Evolutionary conservation across 2,113 vertebrate species (phyloP).

Genomic region (Hemiprocne comata): DNA sequence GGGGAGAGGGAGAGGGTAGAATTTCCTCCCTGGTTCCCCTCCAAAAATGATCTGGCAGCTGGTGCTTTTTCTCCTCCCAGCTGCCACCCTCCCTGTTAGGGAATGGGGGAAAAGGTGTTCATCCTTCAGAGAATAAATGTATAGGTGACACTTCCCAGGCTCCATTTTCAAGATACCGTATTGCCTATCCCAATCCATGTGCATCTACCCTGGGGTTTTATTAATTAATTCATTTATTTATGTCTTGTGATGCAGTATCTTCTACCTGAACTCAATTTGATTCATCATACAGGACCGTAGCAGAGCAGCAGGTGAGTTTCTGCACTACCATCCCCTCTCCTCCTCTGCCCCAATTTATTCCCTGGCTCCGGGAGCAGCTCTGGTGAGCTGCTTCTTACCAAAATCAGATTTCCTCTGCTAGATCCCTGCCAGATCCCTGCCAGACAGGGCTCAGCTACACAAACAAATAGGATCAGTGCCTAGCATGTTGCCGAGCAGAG

Average conservation of each 20-base stretch:
- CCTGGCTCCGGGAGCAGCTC: not conserved
- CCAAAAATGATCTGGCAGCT: not conserved
- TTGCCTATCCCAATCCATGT: not conserved
- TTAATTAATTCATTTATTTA: not conserved
- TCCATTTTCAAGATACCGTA: not conserved
- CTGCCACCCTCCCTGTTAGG: not conserved
- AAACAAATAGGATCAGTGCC: not conserved
- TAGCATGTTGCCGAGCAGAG: not conserved
- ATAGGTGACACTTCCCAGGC: not conserved
- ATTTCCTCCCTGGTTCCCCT: not conserved
- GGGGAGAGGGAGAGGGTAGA: too few species aligned
- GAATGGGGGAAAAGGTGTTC: not conserved
- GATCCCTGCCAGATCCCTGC: not conserved
- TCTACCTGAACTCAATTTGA: not conserved
- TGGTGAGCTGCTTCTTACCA: not conserved
- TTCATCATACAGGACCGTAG: not conserved
- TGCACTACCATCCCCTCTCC: not conserved
- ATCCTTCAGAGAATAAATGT: not conserved
- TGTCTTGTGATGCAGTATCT: not conserved
- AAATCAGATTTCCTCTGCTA: not conserved
- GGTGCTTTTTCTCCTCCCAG: not conserved
- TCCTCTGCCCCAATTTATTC: not conserved
- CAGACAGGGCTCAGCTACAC: not conserved
- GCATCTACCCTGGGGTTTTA: not conserved
- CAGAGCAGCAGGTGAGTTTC: not conserved